phyloP scores from a whole-genome alignment of 2,888 invertebrate species.

The Epinotia demarniana region DNA sequence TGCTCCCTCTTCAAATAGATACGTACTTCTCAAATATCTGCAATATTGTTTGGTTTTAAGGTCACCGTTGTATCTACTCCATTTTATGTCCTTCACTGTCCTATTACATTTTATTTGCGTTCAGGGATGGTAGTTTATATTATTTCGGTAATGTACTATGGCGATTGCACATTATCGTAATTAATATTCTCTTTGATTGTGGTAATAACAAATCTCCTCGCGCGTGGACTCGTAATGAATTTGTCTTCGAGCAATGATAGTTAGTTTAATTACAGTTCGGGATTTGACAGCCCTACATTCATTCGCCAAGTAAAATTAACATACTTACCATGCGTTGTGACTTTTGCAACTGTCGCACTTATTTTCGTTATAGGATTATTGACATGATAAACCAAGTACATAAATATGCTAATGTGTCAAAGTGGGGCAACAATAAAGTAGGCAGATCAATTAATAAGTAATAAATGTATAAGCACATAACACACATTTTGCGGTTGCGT shows the following conservation, averaged over 20 bases:
- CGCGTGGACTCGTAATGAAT: conserved; percentile 33
- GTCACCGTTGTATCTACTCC: conserved; percentile 29
- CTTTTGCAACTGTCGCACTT: background rate
- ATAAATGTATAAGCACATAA: conserved; percentile 38
- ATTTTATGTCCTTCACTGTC: conserved; percentile 24
- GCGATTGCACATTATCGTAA: conserved; percentile 35
- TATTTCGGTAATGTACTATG: conserved; percentile 26
- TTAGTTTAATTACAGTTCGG: conserved; percentile 42
- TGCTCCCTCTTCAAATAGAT: conserved; percentile 61
- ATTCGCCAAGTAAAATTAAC: conserved; percentile 54
- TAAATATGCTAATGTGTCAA: conserved; percentile 18
- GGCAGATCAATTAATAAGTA: conserved; percentile 37
- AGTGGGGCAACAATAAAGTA: conserved; percentile 18
- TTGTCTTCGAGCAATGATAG: conserved; percentile 29
- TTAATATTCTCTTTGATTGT: conserved; percentile 38
- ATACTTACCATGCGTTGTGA: conserved; percentile 45
- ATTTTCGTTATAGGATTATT: conserved; percentile 13
- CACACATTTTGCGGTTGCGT: conserved; percentile 43
- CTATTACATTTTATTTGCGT: conserved; percentile 33
- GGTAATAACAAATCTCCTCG: conserved; percentile 26
- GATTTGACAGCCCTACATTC: conserved; percentile 40
- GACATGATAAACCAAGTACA: conserved; percentile 8
- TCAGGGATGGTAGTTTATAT: conserved; percentile 1
- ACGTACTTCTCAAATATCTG: conserved; percentile 59
- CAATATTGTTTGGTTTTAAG: conserved; percentile 56